Evolutionary conservation across 2,113 vertebrate genomes (phyloP), one percentile per base, ranked within the genome.

Genomic region (Chaetops frenatus): DNA sequence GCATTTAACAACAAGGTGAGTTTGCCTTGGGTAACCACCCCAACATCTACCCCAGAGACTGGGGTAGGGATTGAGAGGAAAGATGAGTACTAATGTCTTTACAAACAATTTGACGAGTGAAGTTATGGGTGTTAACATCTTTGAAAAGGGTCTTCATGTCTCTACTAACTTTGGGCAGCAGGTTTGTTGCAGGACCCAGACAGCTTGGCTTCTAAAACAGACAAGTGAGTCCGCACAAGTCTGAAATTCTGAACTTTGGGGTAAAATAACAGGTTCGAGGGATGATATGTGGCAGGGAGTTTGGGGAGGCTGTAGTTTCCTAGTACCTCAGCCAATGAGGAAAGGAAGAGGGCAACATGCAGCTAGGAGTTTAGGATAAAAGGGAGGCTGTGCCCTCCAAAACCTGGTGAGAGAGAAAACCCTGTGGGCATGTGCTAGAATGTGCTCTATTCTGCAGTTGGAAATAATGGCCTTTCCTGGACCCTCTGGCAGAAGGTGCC

Each of bases 301-400:
- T 85, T 2, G 1, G 24, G 42, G 74, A n/a, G 28, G n/a, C 19
- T 7, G 7, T 7, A n/a, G 5, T 6, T 28, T 24, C 23, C 2
- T 0, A 4, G 24, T 24, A 15, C 28, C 6, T 64, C n/a, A 47
- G 58, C n/a, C 20, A 73, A 1, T 8, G n/a, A 19, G 24, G 28
- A n/a, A 40, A 56, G 58, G 8, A 73, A 65, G 15, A 64, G 15
- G 29, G 15, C 1, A 22, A 18, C 27, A 8, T 5, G 9, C 1
- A 1, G 38, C 18, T 0, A 0, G 18, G 48, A 84, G 9, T 15
- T 47, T 7, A 6, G 12, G 12, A 47, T n/a, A 23, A 54, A 73
- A 47, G 12, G 23, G 23, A 56, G 50, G n/a, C n/a, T 40, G 58
- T 0, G 0, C 15, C 24, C 8, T 24, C 19, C 0, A 0, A 64